Conservation (phyloP, 2,888 invertebrate species). For the Caenorhabditis macrosperma region DNA sequence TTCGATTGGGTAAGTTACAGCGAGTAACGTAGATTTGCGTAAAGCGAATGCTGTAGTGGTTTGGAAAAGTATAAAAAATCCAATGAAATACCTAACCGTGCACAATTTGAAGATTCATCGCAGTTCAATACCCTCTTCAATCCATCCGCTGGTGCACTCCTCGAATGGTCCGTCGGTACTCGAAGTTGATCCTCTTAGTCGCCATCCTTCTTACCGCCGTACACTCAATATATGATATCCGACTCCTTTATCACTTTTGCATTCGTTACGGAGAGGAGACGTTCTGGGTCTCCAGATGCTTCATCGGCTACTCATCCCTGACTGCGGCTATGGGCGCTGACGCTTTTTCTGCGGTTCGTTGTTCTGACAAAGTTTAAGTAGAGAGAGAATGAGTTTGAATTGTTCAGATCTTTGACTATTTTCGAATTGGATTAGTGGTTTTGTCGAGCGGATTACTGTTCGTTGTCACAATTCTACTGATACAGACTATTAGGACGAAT, state of each 20-base stretch:
- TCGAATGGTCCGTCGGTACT: slow-evolving; percentile 59
- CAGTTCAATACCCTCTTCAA: slow-evolving; percentile 70
- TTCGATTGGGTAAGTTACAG: too few relatives aligned
- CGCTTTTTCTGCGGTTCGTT: slow-evolving; percentile 57
- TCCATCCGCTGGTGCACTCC: slow-evolving; percentile 67
- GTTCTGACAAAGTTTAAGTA: too few relatives aligned
- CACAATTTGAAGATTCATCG: slow-evolving; percentile 64
- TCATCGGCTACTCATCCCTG: slow-evolving; percentile 65
- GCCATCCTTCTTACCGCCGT: slow-evolving; percentile 57
- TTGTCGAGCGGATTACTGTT: slow-evolving; percentile 66
- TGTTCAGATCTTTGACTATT: slow-evolving; percentile 64
- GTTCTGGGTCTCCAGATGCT: slow-evolving; percentile 68
- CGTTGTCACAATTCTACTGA: slow-evolving; percentile 69
- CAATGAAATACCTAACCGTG: background rate
- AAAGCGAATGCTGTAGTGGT: too few relatives aligned
- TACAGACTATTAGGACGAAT: slow-evolving; percentile 63
- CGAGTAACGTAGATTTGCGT: too few relatives aligned
- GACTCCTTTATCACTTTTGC: slow-evolving; percentile 70
- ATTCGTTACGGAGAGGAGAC: slow-evolving; percentile 54
- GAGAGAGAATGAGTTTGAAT: too few relatives aligned
- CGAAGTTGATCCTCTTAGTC: slow-evolving; percentile 61
- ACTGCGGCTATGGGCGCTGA: slow-evolving; percentile 61
- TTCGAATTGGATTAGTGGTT: slow-evolving; percentile 61
- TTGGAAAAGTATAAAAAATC: too few relatives aligned
- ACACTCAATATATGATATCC: slow-evolving; percentile 65